phyloP scores from a whole-genome alignment of 2,113 vertebrate species.

The Sus scrofa region T2T-Sscrofa CM000813.6:82805001-82805500 shows the following conservation, averaged over 20 bases:
- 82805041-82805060: slow-evolving; percentile 50
- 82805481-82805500: neutral
- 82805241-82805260: neutral
- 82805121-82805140: slow-evolving; percentile 98
- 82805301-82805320: accelerated
- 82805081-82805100: slow-evolving; percentile 98
- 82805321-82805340: neutral
- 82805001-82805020: neutral
- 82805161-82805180: slow-evolving; percentile 99
- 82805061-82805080: slow-evolving; percentile 90
- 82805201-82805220: slow-evolving; percentile 97
- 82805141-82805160: slow-evolving; percentile 99
- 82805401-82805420: neutral
- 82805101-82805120: slow-evolving; percentile 99
- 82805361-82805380: neutral
- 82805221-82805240: slow-evolving; percentile 86
- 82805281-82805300: neutral
- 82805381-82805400: neutral
- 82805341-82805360: neutral
- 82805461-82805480: neutral
- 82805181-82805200: slow-evolving; percentile 97
- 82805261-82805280: neutral
- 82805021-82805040: slow-evolving; percentile 56
- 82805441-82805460: neutral
- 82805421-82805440: slow-evolving; percentile 35